Evolutionary conservation across 1,140 invertebrate genomes (phyloP).

Genomic region (Aleiodes sp.): DNA sequence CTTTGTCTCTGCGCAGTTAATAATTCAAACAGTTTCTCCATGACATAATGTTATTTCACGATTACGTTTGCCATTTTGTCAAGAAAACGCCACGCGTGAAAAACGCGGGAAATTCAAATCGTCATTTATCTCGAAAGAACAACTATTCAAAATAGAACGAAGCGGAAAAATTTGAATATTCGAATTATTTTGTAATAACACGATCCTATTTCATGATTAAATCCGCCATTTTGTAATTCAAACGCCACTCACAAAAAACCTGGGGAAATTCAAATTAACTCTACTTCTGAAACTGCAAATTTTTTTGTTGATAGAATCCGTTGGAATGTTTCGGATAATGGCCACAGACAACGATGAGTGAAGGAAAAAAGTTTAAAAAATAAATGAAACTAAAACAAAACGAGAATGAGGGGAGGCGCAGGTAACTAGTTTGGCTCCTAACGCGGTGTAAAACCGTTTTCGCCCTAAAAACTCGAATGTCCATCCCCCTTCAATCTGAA

Average conservation of each 20-base stretch:
- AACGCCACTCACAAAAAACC: background rate
- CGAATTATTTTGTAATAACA: background rate
- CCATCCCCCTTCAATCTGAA: conserved; percentile 28
- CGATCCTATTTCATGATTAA: background rate
- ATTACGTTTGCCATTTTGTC: too few species aligned
- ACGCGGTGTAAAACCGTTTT: conserved; percentile 41
- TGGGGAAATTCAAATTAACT: conserved; percentile 15
- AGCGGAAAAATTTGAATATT: background rate
- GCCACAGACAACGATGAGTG: background rate
- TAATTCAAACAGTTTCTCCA: too few species aligned
- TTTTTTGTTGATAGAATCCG: background rate
- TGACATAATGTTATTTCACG: too few species aligned
- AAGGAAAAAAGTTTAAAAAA: background rate
- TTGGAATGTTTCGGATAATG: background rate
- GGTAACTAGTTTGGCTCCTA: conserved; percentile 36
- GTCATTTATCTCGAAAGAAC: background rate
- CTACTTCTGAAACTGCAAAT: background rate
- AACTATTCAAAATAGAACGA: background rate
- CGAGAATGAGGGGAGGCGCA: conserved; percentile 8
- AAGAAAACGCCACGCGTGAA: too few species aligned
- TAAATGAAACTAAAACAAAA: background rate
- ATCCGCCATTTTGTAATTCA: conserved; percentile 2
- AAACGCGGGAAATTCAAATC: background rate
- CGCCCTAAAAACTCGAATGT: conserved; percentile 37
- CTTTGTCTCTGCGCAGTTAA: too few species aligned